Evolutionary conservation across 2,797 vertebrate genomes (phyloP), one percentile per base, ranked within the genome.

Genomic region (Crocidura indochinensis): DNA sequence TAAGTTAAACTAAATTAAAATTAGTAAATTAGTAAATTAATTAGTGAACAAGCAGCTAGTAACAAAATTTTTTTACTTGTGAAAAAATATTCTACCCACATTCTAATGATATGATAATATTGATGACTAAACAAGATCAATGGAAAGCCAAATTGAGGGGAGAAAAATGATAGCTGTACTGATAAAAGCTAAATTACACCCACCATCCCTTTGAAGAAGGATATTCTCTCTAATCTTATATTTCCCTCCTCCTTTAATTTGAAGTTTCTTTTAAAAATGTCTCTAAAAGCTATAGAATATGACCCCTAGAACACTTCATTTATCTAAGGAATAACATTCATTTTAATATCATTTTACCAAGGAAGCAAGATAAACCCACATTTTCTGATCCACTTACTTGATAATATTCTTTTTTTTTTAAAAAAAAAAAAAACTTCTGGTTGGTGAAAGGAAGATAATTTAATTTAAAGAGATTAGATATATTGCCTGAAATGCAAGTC

Each of bases 311-410:
- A 93, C 44, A 77, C 69, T 67, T 87, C 92, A 91, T 94, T 87
- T 93, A 88, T 88, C 95, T 88, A n/a, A 82, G 88, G 89, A 96
- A 81, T 95, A 95, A 88, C 90, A 95, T 93, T 94, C 91, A 87
- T 96, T 96, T 96, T 96, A 92, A 93, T 95, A 94, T 94, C 93
- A 80, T 92, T 93, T 96, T 92, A 95, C 91, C 94, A 88, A 93
- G 87, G 83, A 95, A 96, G 86, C 91, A 95, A 93, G 91, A 86
- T 96, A 96, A 95, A 94, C 73, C 91, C 75, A 89, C 82, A 96
- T 95, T 95, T 96, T 96, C 90, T 96, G 93, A 97, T 95, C 92
- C 88, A 95, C 96, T 97, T 95, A 96, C 88, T 95, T 92, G 95
- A 96, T 96, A 96, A 96, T 96, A 95, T 92, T 93, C 94, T 94